A percentile compares a stretch with the other conserved stretches of the same genome.
Conservation (phyloP, 2,113 vertebrate genomes). For the Sturnira hondurensis region DNA sequence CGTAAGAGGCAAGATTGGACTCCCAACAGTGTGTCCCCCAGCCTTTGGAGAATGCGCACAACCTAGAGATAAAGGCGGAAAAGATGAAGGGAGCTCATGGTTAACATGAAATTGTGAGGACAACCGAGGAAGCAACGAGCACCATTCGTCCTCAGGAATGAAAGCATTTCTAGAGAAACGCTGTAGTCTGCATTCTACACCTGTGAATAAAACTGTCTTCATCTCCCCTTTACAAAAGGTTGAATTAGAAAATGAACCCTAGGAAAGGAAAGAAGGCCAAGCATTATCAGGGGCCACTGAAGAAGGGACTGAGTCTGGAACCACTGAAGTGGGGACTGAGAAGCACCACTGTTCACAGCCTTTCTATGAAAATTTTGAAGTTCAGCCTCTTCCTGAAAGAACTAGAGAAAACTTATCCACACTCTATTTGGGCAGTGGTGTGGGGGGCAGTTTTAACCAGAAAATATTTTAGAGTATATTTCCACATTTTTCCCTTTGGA, state of each 20-base stretch:
- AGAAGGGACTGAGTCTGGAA: constrained; percentile 13
- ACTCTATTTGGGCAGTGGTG: background rate
- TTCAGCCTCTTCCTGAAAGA: constrained; percentile 16
- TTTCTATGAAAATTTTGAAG: constrained; percentile 12
- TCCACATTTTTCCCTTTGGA: background rate
- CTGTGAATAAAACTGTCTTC: background rate
- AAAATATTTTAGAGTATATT: constrained; percentile 39
- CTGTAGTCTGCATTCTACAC: constrained; percentile 1
- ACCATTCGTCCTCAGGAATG: background rate
- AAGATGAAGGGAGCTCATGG: background rate
- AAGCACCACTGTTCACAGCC: background rate
- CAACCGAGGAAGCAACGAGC: background rate
- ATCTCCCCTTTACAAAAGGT: background rate
- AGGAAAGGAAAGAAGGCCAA: constrained; percentile 37
- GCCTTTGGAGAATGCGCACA: background rate
- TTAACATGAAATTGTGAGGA: background rate
- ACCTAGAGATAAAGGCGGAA: background rate
- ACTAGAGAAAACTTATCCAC: background rate
- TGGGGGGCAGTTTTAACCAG: background rate
- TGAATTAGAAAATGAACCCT: constrained; percentile 26
- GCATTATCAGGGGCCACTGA: constrained; percentile 20
- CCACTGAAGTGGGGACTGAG: background rate
- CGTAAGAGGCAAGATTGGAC: background rate
- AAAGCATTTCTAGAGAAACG: constrained; percentile 24
- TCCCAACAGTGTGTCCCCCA: background rate